Base-by-base conservation (phyloP, 2,888 invertebrate genomes). In the Tridacna crocea region DNA sequence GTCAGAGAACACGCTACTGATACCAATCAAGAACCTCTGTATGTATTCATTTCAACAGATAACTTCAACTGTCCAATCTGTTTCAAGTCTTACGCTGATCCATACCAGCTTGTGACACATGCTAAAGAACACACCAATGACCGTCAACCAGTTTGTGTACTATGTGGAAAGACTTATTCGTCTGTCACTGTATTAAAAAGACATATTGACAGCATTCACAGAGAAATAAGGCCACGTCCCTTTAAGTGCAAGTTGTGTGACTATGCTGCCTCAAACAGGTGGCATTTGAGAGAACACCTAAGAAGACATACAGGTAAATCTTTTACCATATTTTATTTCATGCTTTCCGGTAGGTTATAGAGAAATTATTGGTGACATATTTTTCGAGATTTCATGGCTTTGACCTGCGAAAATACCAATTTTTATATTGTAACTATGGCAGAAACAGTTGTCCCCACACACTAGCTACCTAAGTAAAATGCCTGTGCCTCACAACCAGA, bases 201-300 rank as follows among this genome's bases (percentile, higher is more conserved):
- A 19, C 86, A 86, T 48, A 80, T 82, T 15, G 86, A 83, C n/a
- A 83, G 55, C 19, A 55, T 86, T 11, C 86, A 86, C 66, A 17
- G 75, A 0, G 83, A 83, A 24, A 61, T 79, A 17, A 66, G 75
- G 47, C 80, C 81, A 17, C 77, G 86, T 15, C 86, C 86, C 12
- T 81, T 80, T 70, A 79, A 78, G 47, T 86, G 86, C 65, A 72
- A 79, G 36, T 63, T 83, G 26, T 86, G 86, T 80, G 78, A 82
- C 48, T 86, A 82, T 51, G 83, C 86, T 4, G 83, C 83, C 3
- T 48, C 82, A 12, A 83, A 82, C 61, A 79, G 75, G 48, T 86
- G 86, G 83, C 86, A 86, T 77, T 70, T 86, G 10, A 83, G 73
- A 70, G 86, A 86, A 65, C 86, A 86, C 72, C 68, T 78, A 13